These are phyloP conservation scores for Drosophila atripex DNA, from an alignment of 2,888 invertebrate genomes.

Conservation along the genomic window DNA sequence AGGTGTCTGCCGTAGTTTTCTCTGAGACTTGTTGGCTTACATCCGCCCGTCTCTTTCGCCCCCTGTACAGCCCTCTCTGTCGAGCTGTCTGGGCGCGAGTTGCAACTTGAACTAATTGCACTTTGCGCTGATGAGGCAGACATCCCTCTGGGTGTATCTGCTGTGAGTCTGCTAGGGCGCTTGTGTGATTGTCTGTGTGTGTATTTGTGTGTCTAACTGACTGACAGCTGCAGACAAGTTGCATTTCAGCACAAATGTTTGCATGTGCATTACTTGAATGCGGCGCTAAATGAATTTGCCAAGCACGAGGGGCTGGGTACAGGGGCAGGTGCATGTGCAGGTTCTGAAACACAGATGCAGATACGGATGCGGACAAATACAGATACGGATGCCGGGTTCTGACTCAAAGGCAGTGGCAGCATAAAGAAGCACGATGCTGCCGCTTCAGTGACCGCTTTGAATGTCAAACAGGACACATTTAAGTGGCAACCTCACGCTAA, in stretches of 20 bases:
- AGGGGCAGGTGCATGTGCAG: conserved; percentile 20
- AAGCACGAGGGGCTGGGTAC: conserved; percentile 21
- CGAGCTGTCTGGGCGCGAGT: conserved; percentile 67
- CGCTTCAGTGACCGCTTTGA: conserved; percentile 71
- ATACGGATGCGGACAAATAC: conserved; percentile 9
- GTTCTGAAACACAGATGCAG: conserved; percentile 14
- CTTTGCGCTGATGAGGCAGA: conserved; percentile 73
- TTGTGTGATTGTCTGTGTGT: conserved; percentile 14
- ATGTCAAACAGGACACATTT: conserved; percentile 68
- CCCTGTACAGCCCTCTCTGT: conserved; percentile 37
- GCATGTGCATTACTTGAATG: conserved; percentile 65
- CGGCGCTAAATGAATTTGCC: conserved; percentile 76
- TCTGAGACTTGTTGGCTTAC: conserved; percentile 72
- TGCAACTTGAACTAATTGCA: conserved; percentile 79
- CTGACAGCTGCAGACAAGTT: conserved; percentile 78
- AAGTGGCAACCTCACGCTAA: conserved; percentile 74
- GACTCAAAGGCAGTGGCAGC: conserved; percentile 22
- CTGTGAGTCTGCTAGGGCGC: conserved; percentile 7
- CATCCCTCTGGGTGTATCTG: conserved; percentile 45
- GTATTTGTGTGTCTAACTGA: conserved; percentile 57
- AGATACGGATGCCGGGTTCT: conserved; percentile 11
- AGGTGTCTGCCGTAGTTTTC: conserved; percentile 8
- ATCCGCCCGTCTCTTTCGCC: conserved; percentile 8
- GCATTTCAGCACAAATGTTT: conserved; percentile 80
- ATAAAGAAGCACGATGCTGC: conserved; percentile 45